Evolutionary conservation across 2,797 vertebrate genomes (phyloP).

Genomic region (Phoxinus dragarum): DNA sequence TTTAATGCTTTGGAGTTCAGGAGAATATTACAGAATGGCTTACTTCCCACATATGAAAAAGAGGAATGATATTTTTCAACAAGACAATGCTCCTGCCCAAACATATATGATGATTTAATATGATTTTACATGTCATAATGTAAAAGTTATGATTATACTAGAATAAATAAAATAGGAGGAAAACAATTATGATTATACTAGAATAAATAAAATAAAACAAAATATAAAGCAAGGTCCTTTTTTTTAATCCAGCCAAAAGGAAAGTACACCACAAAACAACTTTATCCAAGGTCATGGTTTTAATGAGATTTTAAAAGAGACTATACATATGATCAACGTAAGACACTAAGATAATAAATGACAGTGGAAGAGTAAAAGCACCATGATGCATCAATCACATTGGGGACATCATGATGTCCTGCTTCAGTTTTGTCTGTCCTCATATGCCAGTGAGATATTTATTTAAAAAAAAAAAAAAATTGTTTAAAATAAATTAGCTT

Average conservation of each 20-base stretch:
- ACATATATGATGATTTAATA: too few relatives aligned
- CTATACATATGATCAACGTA: constrained; percentile 13
- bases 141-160: neutral
- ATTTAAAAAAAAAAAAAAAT: neutral
- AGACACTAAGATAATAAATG: neutral
- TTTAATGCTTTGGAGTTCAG: too few relatives aligned
- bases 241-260: neutral
- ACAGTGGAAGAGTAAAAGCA: constrained; percentile 11
- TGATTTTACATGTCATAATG: too few relatives aligned
- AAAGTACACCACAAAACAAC: neutral
- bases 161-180: neutral
- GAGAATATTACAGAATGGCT: too few relatives aligned
- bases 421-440: neutral
- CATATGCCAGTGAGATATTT: neutral
- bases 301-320: constrained; percentile 32
- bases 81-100: too few relatives aligned
- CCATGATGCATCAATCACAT: constrained; percentile 10
- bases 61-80: too few relatives aligned
- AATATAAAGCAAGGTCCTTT: neutral
- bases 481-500: neutral
- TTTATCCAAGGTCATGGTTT: neutral
- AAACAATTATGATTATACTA: neutral
- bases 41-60: too few relatives aligned
- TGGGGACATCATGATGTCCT: too few relatives aligned
- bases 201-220: neutral